phyloP scores from a whole-genome alignment of 2,113 vertebrate species.

The Rousettus leschenaultii region DNA sequence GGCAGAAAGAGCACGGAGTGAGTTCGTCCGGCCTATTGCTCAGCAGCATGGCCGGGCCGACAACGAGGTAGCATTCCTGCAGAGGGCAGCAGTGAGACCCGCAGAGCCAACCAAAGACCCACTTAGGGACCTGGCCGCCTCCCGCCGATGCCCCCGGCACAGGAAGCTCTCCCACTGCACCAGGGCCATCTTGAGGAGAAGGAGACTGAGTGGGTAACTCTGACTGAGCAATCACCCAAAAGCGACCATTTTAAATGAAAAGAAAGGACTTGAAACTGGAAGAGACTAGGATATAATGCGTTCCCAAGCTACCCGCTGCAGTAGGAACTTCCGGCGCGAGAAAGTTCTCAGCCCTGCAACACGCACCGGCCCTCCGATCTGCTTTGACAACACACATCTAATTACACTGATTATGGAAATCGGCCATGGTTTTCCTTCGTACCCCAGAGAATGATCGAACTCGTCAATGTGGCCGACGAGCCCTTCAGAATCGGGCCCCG shows the following conservation, averaged over 20 bases:
- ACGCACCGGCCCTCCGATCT: background rate
- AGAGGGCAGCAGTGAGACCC: background rate
- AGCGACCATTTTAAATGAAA: background rate
- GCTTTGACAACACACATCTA: background rate
- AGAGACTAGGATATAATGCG: background rate
- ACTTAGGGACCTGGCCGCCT: fast-evolving
- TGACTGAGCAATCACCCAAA: background rate
- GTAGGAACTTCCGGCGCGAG: background rate
- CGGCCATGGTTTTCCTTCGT: background rate
- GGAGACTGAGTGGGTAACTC: background rate
- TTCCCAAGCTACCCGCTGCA: background rate
- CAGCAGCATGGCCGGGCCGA: background rate
- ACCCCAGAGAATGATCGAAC: background rate
- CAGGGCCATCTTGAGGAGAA: background rate
- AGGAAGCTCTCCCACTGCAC: background rate
- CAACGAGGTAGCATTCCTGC: background rate
- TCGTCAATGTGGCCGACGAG: background rate
- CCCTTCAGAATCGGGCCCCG: background rate
- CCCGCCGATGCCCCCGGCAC: background rate
- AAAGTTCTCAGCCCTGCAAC: background rate
- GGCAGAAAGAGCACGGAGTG: background rate
- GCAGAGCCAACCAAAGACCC: background rate
- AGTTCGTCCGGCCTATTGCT: background rate
- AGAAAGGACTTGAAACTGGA: background rate
- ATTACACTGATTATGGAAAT: background rate